A percentile compares a stretch with the other conserved stretches of the same genome.
Evolutionary conservation across 2,113 vertebrate species (phyloP).

Genomic region (Phaetusa simplex): DNA sequence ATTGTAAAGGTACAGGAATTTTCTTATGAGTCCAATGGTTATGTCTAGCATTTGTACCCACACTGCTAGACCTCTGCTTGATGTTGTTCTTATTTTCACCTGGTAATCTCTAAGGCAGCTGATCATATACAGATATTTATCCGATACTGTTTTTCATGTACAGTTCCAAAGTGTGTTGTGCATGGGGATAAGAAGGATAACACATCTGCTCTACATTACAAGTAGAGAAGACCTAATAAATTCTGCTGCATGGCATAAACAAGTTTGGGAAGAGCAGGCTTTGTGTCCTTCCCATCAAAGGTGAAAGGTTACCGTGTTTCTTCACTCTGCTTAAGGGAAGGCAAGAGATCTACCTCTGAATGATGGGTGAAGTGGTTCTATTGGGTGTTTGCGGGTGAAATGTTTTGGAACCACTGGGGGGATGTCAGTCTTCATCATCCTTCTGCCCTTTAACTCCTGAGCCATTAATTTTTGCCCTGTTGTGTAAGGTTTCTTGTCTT

Average conservation of each 20-base stretch:
- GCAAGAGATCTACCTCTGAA: background rate
- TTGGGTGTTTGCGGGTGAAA: background rate
- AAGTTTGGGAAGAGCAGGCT: background rate
- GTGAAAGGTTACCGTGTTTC: accelerated
- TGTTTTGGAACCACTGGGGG: background rate
- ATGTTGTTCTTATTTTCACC: background rate
- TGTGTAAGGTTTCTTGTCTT: background rate
- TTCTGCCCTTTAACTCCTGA: background rate
- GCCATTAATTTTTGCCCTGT: background rate
- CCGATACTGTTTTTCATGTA: background rate
- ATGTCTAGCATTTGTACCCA: background rate
- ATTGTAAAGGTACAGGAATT: background rate
- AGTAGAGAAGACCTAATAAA: background rate
- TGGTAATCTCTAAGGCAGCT: background rate
- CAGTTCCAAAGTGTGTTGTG: background rate
- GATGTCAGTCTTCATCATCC: background rate
- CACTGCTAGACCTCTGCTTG: background rate
- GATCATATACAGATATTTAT: background rate
- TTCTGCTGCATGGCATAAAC: background rate
- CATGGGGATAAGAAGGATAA: background rate
- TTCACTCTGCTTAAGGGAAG: background rate
- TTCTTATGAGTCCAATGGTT: background rate
- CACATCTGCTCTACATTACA: background rate
- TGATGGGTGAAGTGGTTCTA: background rate
- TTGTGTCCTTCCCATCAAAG: background rate